Base-by-base conservation (phyloP, 2,113 vertebrate species). In the Ptilorrhoa leucosticta region DNA sequence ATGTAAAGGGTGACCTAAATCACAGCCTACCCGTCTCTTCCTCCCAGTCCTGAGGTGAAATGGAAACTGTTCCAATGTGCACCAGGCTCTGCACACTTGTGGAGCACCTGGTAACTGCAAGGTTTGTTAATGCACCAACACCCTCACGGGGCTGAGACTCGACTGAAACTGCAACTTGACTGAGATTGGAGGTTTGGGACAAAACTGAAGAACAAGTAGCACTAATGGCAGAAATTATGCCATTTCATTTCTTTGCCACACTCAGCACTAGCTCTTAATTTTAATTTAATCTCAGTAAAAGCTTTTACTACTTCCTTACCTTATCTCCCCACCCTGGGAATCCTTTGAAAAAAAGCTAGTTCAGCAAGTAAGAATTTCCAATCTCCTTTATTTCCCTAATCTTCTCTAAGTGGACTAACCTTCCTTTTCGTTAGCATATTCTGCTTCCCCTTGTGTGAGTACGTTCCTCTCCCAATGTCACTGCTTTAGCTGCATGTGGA, bases 211-310 rank as follows among this genome's bases (percentile, higher is more conserved):
- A 83, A 45, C 47, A 53, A 82, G 45, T 1, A 80, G 79, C 60
- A n/a, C 18, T 24, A 44, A n/a, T 13, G 33, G 71, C 51, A 94
- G 51, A 92, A 94, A 85, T 63, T 1, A n/a, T 40, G 39, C 72
- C 60, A 53, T 54, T 83, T 88, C 6, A 61, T 88, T 88, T 77
- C 83, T 91, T 33, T 64, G 26, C 54, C 68, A 51, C 18, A 7
- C 56, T 88, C 58, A 72, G 54, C 57, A 63, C 23, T 44, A 73
- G 68, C 71, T 82, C 47, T 44, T 93, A 37, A 51, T 83, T 96
- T 94, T 56, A 57, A 45, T 90, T 89, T 95, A 83, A 96, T 89
- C 64, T 75, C 37, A 37, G 35, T 75, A 89, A 81, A 90, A 94
- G 85, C 84, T 94, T 94, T 85, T 73, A 76, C 13, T 60, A 8